A percentile compares a stretch with the other conserved stretches of the same genome.
phyloP scores from a whole-genome alignment of 2,797 vertebrate genomes.

The Anguilla megastoma region DNA sequence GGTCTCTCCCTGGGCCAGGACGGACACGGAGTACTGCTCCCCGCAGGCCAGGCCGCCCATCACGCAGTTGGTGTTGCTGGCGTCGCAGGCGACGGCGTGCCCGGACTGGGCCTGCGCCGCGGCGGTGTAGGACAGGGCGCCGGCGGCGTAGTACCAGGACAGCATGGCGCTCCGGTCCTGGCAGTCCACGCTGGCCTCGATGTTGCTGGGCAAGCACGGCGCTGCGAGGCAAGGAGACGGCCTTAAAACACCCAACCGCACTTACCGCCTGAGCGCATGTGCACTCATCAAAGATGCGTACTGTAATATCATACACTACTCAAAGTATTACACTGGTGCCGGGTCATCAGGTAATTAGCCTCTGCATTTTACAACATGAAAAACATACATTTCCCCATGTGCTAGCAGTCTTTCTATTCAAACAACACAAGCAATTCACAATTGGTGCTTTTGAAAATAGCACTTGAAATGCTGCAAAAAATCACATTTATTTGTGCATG shows the following conservation, averaged over 20 bases:
- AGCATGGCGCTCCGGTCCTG: conserved; percentile 45
- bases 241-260: not conserved
- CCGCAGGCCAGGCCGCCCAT: conserved; percentile 66
- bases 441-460: not conserved
- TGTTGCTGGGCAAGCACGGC: conserved; percentile 62
- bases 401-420: not conserved
- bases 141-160: conserved; percentile 63
- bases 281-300: not conserved
- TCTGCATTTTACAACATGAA: not conserved
- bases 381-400: not conserved
- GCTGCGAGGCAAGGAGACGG: conserved; percentile 49
- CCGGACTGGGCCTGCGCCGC: conserved; percentile 48
- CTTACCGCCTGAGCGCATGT: conserved; percentile 48
- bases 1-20: conserved; percentile 57
- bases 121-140: conserved; percentile 62
- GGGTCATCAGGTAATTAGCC: not conserved
- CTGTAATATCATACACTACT: not conserved
- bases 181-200: conserved; percentile 65
- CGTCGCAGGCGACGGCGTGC: conserved; percentile 50
- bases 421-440: not conserved
- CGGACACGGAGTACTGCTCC: conserved; percentile 63
- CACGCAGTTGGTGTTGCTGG: conserved; percentile 58
- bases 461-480: not conserved
- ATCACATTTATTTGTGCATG: not conserved
- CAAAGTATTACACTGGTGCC: not conserved